Evolutionary conservation across 1,140 invertebrate genomes (phyloP), one percentile per base, ranked within the genome.

Genomic region (Xylocopa sonorina): DNA sequence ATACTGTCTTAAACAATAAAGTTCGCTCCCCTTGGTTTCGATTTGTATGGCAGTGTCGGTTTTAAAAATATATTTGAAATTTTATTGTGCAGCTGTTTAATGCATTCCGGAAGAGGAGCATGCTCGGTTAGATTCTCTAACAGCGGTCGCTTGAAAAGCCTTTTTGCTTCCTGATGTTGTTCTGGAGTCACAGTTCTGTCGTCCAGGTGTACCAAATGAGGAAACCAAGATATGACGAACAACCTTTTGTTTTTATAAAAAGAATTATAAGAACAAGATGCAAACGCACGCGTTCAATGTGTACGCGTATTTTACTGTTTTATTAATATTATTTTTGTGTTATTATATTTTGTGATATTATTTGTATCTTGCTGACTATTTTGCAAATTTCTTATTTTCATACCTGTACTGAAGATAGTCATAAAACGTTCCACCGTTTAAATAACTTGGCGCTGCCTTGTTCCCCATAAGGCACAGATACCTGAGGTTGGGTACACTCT

Each of bases 371-470:
- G 16, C 1, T 64, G 0, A 46, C 57, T 46, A 3, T 1, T 38
- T 38, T 38, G 38, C 9, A 9, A 4, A 38, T 9, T 12, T 27
- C 63, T n/a, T 34, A 53, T 46, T 80, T 90, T 24, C 55, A 27
- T 92, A 96, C 96, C 96, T 96, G 90, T 97, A 97, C 84, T 96
- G 96, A 18, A 96, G 88, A 89, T 96, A 96, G 87, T 97, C 96
- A 85, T 95, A 95, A 84, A 95, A 96, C 32, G 94, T 95, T 41
- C 95, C 96, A 48, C 95, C 95, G 84, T 96, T 96, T 68, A 97
- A 94, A 89, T 95, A 96, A 86, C 95, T 96, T 1, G 96, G 96
- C 5, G 95, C 95, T 3, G 95, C 96, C 4, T 94, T 93, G 89
- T 97, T 97, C 53, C 96, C 96, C 96, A 97, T 97, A 57, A 97